Conservation (phyloP, 2,113 vertebrate genomes). For the Aegotheles bennettii region DNA sequence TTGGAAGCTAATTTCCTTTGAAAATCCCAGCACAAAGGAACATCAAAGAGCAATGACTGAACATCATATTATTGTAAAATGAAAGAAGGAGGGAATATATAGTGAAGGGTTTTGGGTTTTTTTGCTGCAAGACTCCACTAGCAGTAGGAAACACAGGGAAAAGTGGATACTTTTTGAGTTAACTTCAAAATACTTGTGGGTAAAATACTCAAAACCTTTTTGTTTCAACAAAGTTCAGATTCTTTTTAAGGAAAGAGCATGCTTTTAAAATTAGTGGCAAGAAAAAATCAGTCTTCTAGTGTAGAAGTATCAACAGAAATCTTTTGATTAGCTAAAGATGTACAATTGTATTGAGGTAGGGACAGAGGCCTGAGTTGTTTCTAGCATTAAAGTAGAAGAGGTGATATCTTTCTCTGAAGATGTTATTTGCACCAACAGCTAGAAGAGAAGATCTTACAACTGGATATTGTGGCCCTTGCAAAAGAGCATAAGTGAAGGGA, state of each 20-base stretch:
- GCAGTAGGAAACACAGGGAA: not conserved
- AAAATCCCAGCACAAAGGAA: constrained; percentile 22
- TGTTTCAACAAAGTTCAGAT: not conserved
- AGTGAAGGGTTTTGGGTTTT: not conserved
- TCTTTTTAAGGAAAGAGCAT: not conserved
- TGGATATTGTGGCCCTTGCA: not conserved
- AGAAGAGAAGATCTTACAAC: not conserved
- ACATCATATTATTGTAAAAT: not conserved
- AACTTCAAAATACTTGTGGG: not conserved
- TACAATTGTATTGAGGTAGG: not conserved
- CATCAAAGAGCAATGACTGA: constrained; percentile 27
- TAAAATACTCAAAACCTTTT: not conserved
- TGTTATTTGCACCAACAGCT: accelerated
- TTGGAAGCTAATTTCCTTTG: constrained; percentile 40
- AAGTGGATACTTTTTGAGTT: not conserved
- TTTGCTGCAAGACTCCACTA: not conserved
- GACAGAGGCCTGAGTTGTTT: not conserved
- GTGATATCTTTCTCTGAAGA: not conserved
- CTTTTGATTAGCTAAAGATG: not conserved
- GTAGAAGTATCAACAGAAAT: not conserved
- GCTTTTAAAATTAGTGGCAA: not conserved
- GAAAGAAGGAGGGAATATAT: not conserved
- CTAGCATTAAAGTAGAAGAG: not conserved
- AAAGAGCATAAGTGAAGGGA: not conserved
- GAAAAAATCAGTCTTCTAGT: not conserved